A percentile compares a stretch with the other conserved stretches of the same genome.
Conservation (phyloP, 2,888 invertebrate species). For the Ormyrus thymus region DNA sequence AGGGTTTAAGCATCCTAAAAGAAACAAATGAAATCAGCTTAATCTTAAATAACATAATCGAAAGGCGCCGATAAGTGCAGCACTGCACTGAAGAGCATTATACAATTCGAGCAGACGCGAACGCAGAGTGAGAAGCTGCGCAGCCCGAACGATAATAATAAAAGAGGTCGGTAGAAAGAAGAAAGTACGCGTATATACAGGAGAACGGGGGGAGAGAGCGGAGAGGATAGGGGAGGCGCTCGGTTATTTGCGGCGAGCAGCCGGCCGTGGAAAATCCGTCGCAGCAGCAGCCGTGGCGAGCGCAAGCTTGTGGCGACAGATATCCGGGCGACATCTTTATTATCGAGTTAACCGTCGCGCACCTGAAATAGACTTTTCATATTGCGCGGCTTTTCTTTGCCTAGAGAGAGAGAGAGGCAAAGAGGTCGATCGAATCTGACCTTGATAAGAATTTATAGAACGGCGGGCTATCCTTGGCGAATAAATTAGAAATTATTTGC, state of each 20-base stretch:
- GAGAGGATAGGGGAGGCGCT: no score
- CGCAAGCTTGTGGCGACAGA: constrained; percentile 22
- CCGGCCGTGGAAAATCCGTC: constrained; percentile 49
- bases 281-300: background rate
- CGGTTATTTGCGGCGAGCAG: constrained; percentile 45
- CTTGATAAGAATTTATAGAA: constrained; percentile 53
- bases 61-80: no score
- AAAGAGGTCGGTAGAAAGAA: background rate
- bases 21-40: no score
- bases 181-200: no score
- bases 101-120: no score
- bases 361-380: constrained; percentile 53
- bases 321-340: constrained; percentile 49
- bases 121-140: no score
- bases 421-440: constrained; percentile 47
- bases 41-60: no score
- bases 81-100: no score
- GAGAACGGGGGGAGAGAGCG: no score
- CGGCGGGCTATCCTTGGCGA: constrained; percentile 36
- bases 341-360: constrained; percentile 48
- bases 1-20: no score
- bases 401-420: constrained; percentile 20
- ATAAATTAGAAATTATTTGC: constrained; percentile 46
- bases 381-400: constrained; percentile 25
- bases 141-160: constrained; percentile 5